phyloP scores from a whole-genome alignment of 1,140 invertebrate species.

The Cydia fagiglandana region DNA sequence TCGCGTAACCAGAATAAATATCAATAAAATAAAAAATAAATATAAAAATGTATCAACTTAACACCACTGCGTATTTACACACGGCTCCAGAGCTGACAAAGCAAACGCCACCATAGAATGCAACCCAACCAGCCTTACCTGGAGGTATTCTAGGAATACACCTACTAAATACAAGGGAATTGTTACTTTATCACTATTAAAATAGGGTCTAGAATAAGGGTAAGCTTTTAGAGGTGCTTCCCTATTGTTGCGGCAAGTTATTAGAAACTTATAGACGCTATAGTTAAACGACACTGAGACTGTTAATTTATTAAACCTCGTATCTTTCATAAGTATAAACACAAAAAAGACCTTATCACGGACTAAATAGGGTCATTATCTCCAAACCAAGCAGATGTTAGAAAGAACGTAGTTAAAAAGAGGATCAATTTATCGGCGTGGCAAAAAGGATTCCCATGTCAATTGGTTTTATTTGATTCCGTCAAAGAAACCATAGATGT shows the following conservation, averaged over 20 bases:
- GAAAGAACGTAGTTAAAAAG: conserved; percentile 10
- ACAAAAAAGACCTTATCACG: conserved; percentile 23
- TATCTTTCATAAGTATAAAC: background rate
- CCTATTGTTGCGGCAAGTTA: conserved; percentile 22
- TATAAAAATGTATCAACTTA: background rate
- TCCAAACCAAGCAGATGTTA: background rate
- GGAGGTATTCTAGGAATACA: conserved; percentile 7
- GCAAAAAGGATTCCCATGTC: conserved; percentile 61
- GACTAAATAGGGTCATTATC: background rate
- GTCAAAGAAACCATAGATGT: conserved; percentile 47
- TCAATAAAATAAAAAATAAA: background rate
- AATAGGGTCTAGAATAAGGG: background rate
- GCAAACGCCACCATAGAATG: conserved; percentile 6
- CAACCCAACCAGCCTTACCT: conserved; percentile 9
- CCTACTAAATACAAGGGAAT: background rate
- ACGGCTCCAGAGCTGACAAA: conserved; percentile 18
- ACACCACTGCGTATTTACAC: background rate
- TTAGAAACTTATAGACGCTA: conserved; percentile 15
- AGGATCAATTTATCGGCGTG: conserved; percentile 53
- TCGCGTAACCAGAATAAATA: background rate
- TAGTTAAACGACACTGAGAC: background rate
- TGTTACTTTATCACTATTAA: background rate
- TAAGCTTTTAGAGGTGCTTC: background rate
- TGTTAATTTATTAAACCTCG: background rate
- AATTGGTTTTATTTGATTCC: conserved; percentile 50